A percentile compares a stretch with the other conserved stretches of the same genome.
Conservation (phyloP, 2,888 invertebrate species). For the Electrophaes corylata region DNA sequence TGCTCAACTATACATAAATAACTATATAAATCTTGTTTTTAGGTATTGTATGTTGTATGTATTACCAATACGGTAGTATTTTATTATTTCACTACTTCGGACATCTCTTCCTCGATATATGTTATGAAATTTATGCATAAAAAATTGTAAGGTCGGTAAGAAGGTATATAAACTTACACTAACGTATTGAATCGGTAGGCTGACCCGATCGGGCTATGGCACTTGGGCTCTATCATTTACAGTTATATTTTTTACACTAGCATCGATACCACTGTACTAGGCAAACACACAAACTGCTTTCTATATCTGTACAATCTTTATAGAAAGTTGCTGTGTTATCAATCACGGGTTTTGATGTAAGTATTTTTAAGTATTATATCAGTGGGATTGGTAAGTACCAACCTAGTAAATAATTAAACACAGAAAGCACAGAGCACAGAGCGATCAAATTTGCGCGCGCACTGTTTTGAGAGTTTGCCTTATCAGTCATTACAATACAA, state of each 20-base stretch:
- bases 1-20: conserved; percentile 4
- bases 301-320: too few relatives aligned
- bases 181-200: conserved; percentile 63
- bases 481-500: conserved; percentile 25
- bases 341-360: too few relatives aligned
- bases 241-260: conserved; percentile 59
- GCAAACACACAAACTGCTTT: conserved; percentile 22
- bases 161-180: conserved; percentile 28
- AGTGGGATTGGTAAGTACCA: too few relatives aligned
- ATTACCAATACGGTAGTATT: conserved; percentile 16
- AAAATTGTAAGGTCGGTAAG: conserved; percentile 2
- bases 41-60: background rate
- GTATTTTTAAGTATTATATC: too few relatives aligned
- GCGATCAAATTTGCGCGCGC: background rate
- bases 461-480: conserved; percentile 16
- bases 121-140: conserved; percentile 20
- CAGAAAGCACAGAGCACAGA: too few relatives aligned
- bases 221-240: conserved; percentile 69
- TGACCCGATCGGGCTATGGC: conserved; percentile 72
- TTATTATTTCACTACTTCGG: conserved; percentile 7
- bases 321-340: too few relatives aligned
- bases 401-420: too few relatives aligned
- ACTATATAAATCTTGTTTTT: conserved; percentile 5
- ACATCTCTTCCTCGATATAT: conserved; percentile 29
- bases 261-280: conserved; percentile 49